Base-by-base conservation (phyloP, 2,888 invertebrate genomes). In the Ophonus ardosiacus region DNA sequence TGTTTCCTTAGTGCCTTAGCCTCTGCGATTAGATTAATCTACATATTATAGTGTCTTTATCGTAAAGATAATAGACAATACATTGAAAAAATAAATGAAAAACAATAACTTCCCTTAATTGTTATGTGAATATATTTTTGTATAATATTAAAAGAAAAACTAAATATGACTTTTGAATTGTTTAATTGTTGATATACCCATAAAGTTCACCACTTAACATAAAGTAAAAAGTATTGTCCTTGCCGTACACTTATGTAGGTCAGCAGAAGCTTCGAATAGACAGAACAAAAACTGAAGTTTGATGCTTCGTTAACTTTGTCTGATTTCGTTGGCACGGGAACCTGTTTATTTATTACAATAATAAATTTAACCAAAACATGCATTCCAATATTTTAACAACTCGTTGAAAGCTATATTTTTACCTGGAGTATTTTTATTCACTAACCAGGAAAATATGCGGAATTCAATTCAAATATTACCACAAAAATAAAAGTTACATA, bases 241-340 rank as follows among this genome's bases (percentile, higher is more conserved):
- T 84, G 63, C 17, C 38, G 61, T 57, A 43, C n/a, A 21, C 63
- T 31, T 31, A 84, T 78, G 17, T 84, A 63, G 84, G 84, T 84
- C 84, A 84, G 78, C 78, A 78, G 76, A 40, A 84, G 84, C 78
- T 78, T 51, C 78, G 84, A 84, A 84, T 84, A 84, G 78, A 76
- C 76, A 59, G 56, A 68, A 82, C 71, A 83, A 83, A 74, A 74
- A 83, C 74, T 43, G n/a, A 57, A 61, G 83, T 82, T 82, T 83
- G 83, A 83, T 83, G 84, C 84, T 84, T 84, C 84, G 84, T 84
- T 84, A 84, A 84, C 84, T 84, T 78, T 78, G 84, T 84, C 84
- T 84, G 84, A 84, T 84, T 84, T 84, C 76, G 84, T 84, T 84
- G 84, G 84, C 84, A 84, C 84, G 78, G 78, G 78, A 65, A 84